phyloP scores from a whole-genome alignment of 2,113 vertebrate species.

The Labrus mixtus region DNA sequence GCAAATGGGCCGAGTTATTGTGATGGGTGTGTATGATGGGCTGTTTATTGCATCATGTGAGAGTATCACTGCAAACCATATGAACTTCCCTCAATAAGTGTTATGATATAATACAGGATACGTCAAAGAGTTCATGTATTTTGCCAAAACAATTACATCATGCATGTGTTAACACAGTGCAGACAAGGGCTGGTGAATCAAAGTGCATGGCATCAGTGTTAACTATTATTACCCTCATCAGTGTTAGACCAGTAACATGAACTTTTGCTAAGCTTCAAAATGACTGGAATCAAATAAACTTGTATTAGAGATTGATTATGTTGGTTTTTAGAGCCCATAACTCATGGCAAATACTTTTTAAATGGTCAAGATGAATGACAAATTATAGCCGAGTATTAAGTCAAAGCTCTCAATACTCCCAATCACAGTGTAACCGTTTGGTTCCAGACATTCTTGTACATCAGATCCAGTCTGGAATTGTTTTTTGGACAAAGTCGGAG shows the following conservation, averaged over 20 bases:
- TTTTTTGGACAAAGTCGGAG: constrained; percentile 61
- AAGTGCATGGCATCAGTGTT: constrained; percentile 5
- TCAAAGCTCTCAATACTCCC: constrained; percentile 42
- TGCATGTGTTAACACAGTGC: constrained; percentile 5
- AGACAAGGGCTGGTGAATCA: constrained; percentile 19
- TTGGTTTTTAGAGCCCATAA: constrained; percentile 14
- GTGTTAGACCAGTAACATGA: neutral
- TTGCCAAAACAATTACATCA: constrained; percentile 39
- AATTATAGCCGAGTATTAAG: constrained; percentile 31
- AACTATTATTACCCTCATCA: neutral
- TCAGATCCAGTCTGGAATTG: constrained; percentile 71
- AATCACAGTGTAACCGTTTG: constrained; percentile 45
- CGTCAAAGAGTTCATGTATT: constrained; percentile 22
- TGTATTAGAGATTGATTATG: neutral
- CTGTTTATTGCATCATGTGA: neutral
- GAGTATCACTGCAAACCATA: neutral
- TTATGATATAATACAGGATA: constrained; percentile 39
- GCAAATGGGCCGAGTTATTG: neutral
- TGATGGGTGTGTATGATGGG: neutral
- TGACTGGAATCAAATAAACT: neutral
- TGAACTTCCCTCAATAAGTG: constrained; percentile 4
- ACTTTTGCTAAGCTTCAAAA: neutral
- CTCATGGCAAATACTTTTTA: constrained; percentile 12
- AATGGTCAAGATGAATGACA: constrained; percentile 43
- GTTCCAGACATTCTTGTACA: constrained; percentile 68